Conservation (phyloP, 2,113 vertebrate genomes). For the Tragelaphus scriptus region DNA sequence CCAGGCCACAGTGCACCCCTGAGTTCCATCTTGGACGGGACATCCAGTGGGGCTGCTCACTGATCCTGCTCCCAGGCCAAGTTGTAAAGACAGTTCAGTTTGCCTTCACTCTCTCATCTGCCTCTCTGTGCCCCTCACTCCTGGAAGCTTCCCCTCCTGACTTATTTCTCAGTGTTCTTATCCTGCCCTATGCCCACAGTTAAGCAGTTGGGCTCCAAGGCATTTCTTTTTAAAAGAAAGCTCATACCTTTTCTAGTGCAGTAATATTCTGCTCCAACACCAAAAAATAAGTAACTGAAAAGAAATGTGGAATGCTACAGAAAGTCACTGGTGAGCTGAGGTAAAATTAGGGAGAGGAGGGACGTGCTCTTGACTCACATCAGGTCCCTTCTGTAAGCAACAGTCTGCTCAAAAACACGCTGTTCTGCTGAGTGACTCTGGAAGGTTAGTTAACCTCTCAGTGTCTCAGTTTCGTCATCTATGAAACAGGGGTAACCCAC, state of each 20-base stretch:
- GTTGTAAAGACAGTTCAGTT: not conserved
- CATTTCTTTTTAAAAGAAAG: not conserved
- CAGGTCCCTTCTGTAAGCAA: not conserved
- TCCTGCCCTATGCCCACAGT: not conserved
- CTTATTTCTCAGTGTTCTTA: not conserved
- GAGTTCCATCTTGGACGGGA: too few species aligned
- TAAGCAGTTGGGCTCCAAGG: not conserved
- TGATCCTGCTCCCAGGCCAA: not conserved
- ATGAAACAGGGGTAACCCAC: not conserved
- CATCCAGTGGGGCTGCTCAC: fast-evolving
- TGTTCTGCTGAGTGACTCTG: not conserved
- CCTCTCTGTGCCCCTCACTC: not conserved
- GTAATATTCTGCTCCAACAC: not conserved
- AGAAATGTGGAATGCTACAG: not conserved
- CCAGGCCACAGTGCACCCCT: too few species aligned
- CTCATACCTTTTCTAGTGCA: not conserved
- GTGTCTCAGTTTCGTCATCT: not conserved
- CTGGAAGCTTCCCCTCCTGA: not conserved
- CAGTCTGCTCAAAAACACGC: not conserved
- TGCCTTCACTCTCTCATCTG: not conserved
- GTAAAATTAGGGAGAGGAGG: not conserved
- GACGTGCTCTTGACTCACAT: not conserved
- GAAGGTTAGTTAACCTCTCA: not conserved
- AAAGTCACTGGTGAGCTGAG: not conserved
- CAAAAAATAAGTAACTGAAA: not conserved